Evolutionary conservation across 2,888 invertebrate species (phyloP), one percentile per base, ranked within the genome.

Genomic region (Caenorhabditis sp.): DNA sequence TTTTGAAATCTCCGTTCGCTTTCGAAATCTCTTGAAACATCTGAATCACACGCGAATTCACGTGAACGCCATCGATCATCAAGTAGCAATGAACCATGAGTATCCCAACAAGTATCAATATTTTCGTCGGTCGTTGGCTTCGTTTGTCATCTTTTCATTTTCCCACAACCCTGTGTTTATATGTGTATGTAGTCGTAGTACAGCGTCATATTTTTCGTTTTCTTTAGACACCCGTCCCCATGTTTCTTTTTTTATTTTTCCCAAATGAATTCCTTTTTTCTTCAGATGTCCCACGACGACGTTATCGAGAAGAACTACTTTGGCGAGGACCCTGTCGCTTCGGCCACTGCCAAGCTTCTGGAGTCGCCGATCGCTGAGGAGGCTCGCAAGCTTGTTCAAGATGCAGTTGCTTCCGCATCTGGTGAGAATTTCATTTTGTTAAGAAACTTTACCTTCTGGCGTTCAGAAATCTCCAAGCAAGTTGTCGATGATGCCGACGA

Each of bases 281-380:
- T 82, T 47, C 74, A 82, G 82, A 82, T 82, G 82, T 70, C 70
- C n/a, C 79, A 68, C 74, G 80, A 83, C 72, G 72, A 83, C 64
- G 80, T 83, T 40, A 67, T 80, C 60, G 83, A 83, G 58, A 83
- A 83, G 22, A 70, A 80, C 67, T 83, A 83, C 60, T 71, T 68
- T 40, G 67, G 53, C 32, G 71, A 71, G 9, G 51, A 40, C 2
- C 15, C 37, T 11, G 35, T 20, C 58, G 51, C 55, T 8, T 40
- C 64, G 9, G 71, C 44, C 3, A 72, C 78, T 20, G 78, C 78
- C 35, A 64, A 72, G 40, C 51, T 82, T 44, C 60, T 82, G 15
- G 82, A 82, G 28, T 82, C 82, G 28, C 82, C 82, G 50, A 74
- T 79, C 18, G 61, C 78, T 24, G 78, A 82, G 53, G 82, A 82